phyloP scores from a whole-genome alignment of 2,113 vertebrate genomes.

The Gymnorhina tibicen region DNA sequence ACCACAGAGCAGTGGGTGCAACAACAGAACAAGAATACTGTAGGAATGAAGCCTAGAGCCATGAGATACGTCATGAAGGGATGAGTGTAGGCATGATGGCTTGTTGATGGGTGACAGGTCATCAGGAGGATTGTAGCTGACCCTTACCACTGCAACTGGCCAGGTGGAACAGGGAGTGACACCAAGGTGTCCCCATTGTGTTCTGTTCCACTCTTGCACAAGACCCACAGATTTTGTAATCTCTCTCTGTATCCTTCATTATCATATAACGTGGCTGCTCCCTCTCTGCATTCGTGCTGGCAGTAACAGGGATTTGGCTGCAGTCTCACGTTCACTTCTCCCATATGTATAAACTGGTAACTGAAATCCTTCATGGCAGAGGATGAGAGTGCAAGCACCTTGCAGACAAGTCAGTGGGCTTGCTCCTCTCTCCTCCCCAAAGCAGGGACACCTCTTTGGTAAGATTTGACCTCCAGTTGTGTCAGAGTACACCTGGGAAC shows the following conservation, averaged over 20 bases:
- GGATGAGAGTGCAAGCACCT: background rate
- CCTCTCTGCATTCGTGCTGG: rapidly evolving
- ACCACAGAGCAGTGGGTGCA: background rate
- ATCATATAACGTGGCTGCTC: too few species aligned
- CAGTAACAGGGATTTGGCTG: background rate
- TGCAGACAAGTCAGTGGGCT: background rate
- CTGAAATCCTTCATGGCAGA: background rate
- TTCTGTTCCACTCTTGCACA: background rate
- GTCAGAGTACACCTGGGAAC: background rate
- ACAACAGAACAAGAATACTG: background rate
- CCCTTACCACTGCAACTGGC: background rate
- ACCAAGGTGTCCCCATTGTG: too few species aligned
- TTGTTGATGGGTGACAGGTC: background rate
- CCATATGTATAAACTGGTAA: background rate
- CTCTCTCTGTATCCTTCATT: background rate
- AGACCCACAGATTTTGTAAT: background rate
- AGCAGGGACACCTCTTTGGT: background rate
- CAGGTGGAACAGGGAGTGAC: background rate
- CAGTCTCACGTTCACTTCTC: background rate
- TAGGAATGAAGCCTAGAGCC: background rate
- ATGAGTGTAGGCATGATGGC: background rate
- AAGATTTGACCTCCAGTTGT: background rate
- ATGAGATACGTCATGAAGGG: background rate
- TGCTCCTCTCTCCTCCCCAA: background rate
- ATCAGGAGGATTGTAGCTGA: background rate